Conservation (phyloP, 2,113 vertebrate species). For the Eretmochelys imbricata region DNA sequence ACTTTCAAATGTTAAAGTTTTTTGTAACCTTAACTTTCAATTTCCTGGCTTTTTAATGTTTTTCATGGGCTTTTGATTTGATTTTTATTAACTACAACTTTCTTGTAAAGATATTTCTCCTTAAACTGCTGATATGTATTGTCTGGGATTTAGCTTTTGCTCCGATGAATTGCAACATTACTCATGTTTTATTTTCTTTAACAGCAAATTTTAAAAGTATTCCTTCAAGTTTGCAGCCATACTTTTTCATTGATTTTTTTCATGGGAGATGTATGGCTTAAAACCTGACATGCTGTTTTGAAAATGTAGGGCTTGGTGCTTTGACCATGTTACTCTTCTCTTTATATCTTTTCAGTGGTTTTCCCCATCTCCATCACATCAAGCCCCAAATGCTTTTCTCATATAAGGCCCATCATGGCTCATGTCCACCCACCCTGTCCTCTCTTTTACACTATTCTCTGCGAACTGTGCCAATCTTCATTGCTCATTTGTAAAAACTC, state of each 20-base stretch:
- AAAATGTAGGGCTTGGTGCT: background rate
- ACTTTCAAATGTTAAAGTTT: background rate
- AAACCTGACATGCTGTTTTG: background rate
- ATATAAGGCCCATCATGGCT: background rate
- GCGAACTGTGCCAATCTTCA: conserved; percentile 59
- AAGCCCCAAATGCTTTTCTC: background rate
- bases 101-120: background rate
- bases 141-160: background rate
- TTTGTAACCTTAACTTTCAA: background rate
- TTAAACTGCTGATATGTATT: background rate
- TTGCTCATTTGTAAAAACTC: conserved; percentile 55
- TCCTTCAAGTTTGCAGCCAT: background rate
- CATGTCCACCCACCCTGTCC: background rate
- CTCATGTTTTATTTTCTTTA: background rate
- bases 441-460: conserved; percentile 7
- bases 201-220: background rate
- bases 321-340: background rate
- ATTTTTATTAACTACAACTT: background rate
- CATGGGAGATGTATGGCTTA: background rate
- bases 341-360: background rate
- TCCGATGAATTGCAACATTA: background rate
- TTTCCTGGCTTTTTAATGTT: background rate
- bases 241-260: background rate
- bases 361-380: background rate
- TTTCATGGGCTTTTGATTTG: background rate